Evolutionary conservation across 2,113 vertebrate genomes (phyloP).

Genomic region (Morone chrysops): DNA sequence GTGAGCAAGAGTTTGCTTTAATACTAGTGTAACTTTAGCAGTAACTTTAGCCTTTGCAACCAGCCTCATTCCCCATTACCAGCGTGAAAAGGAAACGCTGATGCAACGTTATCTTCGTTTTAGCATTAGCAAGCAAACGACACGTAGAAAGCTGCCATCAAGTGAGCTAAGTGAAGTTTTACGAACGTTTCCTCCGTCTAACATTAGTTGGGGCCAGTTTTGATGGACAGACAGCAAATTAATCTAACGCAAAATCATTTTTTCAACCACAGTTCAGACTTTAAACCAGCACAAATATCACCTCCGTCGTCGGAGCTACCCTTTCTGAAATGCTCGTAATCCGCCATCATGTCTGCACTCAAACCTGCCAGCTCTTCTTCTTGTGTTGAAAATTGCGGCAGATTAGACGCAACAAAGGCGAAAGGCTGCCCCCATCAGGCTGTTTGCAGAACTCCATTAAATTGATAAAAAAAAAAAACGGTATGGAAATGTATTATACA

Average conservation of each 20-base stretch:
- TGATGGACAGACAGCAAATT: neutral
- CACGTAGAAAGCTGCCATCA: constrained; percentile 21
- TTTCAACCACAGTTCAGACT: neutral
- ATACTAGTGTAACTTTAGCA: neutral
- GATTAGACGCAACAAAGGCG: no score
- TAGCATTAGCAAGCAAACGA: constrained; percentile 35
- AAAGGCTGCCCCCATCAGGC: no score
- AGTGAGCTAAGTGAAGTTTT: constrained; percentile 12
- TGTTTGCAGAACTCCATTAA: no score
- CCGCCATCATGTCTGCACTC: constrained; percentile 73
- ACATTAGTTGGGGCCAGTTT: neutral
- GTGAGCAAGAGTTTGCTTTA: neutral
- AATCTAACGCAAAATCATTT: neutral
- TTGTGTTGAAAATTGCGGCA: neutral
- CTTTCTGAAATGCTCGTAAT: constrained; percentile 60
- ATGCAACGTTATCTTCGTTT: neutral
- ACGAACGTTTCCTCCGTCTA: neutral
- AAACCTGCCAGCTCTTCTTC: accelerated
- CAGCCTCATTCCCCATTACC: constrained; percentile 6
- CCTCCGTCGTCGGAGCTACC: constrained; percentile 76
- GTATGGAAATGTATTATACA: no score
- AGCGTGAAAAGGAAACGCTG: neutral
- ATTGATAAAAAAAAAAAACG: no score
- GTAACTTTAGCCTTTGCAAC: constrained; percentile 25
- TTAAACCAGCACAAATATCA: constrained; percentile 80